A percentile compares a stretch with the other conserved stretches of the same genome.
These are phyloP conservation scores for Neogobius melanostomus DNA, from an alignment of 2,113 vertebrate genomes.

Conservation along the genomic window DNA sequence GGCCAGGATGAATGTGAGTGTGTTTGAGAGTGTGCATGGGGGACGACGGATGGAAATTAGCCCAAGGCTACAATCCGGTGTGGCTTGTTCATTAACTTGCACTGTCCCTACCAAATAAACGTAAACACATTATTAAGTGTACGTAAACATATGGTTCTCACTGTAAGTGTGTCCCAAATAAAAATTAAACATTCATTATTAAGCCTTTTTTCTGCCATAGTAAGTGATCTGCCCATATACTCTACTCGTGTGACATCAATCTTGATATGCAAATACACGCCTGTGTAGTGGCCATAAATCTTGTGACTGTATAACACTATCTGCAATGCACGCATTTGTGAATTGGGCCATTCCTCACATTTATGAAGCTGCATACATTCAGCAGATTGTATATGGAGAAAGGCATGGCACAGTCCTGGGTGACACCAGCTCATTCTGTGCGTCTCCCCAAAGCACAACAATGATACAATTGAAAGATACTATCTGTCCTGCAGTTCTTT, in stretches of 20 bases:
- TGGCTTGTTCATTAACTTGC: too few relatives aligned
- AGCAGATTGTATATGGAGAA: constrained; percentile 5
- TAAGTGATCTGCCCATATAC: not conserved
- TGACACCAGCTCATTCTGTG: constrained; percentile 1
- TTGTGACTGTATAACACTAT: not conserved
- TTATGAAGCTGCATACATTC: not conserved
- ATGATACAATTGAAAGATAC: constrained; percentile 33
- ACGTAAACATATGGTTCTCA: too few relatives aligned
- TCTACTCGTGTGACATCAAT: not conserved
- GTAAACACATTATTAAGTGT: too few relatives aligned
- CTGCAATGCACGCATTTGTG: constrained; percentile 10
- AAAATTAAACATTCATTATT: not conserved
- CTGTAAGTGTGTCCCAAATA: too few relatives aligned
- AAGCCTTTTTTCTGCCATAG: not conserved
- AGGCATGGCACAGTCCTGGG: not conserved
- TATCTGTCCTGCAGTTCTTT: constrained; percentile 28
- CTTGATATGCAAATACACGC: not conserved
- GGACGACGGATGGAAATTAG: too few relatives aligned
- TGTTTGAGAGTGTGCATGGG: too few relatives aligned
- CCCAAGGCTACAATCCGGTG: too few relatives aligned
- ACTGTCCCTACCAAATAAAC: too few relatives aligned
- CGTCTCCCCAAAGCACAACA: constrained; percentile 24
- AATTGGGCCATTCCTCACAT: not conserved
- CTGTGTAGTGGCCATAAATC: not conserved
- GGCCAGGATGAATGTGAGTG: too few relatives aligned